Evolutionary conservation across 64 coral and sea anemone species (phyloP), one percentile per base, ranked within the genome.

Genomic region (Pachyseris speciosa): DNA sequence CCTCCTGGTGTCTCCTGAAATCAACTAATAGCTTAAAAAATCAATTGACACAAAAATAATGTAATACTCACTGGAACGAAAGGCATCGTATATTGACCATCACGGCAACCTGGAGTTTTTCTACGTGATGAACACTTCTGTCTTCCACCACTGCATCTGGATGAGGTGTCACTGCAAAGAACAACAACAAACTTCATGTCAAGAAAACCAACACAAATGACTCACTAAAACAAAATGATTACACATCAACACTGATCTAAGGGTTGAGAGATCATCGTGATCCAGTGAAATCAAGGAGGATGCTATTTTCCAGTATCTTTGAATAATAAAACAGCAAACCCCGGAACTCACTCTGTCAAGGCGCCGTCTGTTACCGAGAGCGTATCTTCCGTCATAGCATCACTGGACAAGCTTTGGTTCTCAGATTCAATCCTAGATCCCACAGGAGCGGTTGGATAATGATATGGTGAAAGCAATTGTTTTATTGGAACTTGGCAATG

Each of bases 1-100:
- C n/a, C n/a, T n/a, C n/a, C n/a, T n/a, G n/a, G n/a, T n/a, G n/a
- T n/a, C n/a, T n/a, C n/a, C n/a, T n/a, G n/a, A n/a, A n/a, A 60
- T 6, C 58, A 24, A 8, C 9, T 27, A 28, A 29, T 75, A 48
- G 11, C 3, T 15, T 47, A 40, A 40, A 75, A 24, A 75, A 49
- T 11, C 1, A 75, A 22, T 30, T 42, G 41, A 72, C 1, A 75
- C 20, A 16, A n/a, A n/a, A 17, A 36, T 27, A 26, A 33, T 28
- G 24, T 33, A 48, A 53, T 20, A 97, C 95, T 90, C 22, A 97
- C 95, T 3, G 95, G 86, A 86, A 93, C 49, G 78, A 97, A 97
- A 7, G 72, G 73, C 33, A 86, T 64, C 30, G 66, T 30, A 39
- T 90, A 74, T 44, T 92, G 67, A 31, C 91, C 72, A 87, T 67